Conservation (phyloP, 2,888 invertebrate genomes). For the Napeogenes inachia region DNA sequence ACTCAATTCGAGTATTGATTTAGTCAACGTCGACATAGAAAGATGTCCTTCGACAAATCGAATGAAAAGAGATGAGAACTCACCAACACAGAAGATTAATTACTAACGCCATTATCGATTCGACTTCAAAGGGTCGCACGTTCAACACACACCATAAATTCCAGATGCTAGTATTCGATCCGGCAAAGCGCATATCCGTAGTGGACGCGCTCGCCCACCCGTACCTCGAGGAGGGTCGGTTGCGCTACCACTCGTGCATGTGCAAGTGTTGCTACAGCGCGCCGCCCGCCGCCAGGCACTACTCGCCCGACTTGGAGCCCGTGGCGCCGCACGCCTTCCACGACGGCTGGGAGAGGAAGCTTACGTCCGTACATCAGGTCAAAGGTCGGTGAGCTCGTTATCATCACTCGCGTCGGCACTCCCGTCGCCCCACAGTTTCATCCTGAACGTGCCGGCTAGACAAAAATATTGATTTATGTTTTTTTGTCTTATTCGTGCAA, state of each 20-base stretch:
- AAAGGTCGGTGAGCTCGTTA: slow-evolving; percentile 83
- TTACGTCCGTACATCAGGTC: slow-evolving; percentile 94
- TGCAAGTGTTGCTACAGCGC: slow-evolving; percentile 94
- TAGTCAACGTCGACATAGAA: too few relatives aligned
- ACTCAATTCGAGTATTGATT: too few relatives aligned
- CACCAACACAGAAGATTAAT: too few relatives aligned
- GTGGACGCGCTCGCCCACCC: slow-evolving; percentile 97
- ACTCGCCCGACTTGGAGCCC: slow-evolving; percentile 94
- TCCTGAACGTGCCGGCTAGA: too few relatives aligned
- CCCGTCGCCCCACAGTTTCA: too few relatives aligned
- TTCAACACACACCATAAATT: slow-evolving; percentile 41
- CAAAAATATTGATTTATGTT: too few relatives aligned
- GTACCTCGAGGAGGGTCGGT: slow-evolving; percentile 97
- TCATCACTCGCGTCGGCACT: slow-evolving; percentile 76
- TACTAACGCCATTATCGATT: too few relatives aligned
- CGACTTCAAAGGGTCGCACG: too few relatives aligned
- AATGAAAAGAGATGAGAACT: too few relatives aligned
- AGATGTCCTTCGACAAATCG: too few relatives aligned
- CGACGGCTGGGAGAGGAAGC: slow-evolving; percentile 97
- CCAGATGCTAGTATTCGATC: slow-evolving; percentile 99
- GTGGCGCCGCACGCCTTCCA: slow-evolving; percentile 94
- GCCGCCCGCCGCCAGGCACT: slow-evolving; percentile 82
- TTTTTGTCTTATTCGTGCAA: too few relatives aligned
- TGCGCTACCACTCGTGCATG: slow-evolving; percentile 99
- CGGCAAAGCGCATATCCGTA: slow-evolving; percentile 96